Percentiles rank a stretch among this genome's conserved stretches.
phyloP scores from a whole-genome alignment of 2,888 invertebrate species.

The Microctonus brassicae region DNA sequence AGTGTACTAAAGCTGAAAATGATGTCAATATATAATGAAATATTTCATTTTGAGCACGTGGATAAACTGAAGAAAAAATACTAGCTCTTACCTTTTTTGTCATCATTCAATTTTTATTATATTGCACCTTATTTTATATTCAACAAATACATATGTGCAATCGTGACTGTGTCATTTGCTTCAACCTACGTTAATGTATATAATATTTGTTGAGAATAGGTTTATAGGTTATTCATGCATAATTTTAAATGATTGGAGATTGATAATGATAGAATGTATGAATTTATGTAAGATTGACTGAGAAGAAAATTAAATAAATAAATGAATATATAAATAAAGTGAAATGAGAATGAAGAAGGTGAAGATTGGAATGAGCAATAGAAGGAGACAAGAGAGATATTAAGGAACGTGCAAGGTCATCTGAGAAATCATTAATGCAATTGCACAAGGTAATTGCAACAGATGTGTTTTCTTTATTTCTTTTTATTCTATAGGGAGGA shows the following conservation, averaged over 20 bases:
- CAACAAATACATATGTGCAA: slow-evolving; percentile 1
- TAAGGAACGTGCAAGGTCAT: slow-evolving; percentile 33
- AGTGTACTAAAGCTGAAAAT: background rate
- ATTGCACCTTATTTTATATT: background rate
- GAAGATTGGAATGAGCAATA: slow-evolving; percentile 5
- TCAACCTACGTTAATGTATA: background rate
- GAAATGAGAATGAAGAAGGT: background rate
- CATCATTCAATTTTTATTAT: slow-evolving; percentile 11
- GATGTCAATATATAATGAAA: background rate
- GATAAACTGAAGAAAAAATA: slow-evolving; percentile 2
- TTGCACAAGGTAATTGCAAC: slow-evolving; percentile 57
- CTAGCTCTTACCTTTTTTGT: slow-evolving; percentile 20
- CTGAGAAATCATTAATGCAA: slow-evolving; percentile 39
- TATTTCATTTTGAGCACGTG: slow-evolving; percentile 12
- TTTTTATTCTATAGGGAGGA: slow-evolving; percentile 34
- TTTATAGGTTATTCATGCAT: background rate
- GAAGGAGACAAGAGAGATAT: slow-evolving; percentile 9
- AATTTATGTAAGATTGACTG: too few species aligned
- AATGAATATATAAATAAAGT: too few species aligned
- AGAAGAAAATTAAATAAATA: background rate
- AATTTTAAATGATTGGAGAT: background rate
- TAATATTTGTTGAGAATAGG: background rate
- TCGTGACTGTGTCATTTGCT: background rate
- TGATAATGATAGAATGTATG: background rate
- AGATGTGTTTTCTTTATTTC: slow-evolving; percentile 41